Percentiles rank a stretch among this genome's conserved stretches.
Conservation (phyloP, 2,888 invertebrate species). For the Nasonia oneida region DNA sequence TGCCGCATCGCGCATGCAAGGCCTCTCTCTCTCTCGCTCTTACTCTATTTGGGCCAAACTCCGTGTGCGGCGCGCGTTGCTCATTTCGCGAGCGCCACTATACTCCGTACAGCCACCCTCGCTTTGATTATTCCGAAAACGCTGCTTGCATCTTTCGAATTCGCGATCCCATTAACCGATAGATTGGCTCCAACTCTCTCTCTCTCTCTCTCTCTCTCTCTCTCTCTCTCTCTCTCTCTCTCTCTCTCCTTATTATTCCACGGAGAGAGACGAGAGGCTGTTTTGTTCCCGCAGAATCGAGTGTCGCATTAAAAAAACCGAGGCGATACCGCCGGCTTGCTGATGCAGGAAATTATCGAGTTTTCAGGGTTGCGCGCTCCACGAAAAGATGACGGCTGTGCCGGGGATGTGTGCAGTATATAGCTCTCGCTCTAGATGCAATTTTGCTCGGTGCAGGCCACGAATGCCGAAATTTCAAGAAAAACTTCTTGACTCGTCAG, state of each 20-base stretch:
- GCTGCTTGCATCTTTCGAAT: conserved; percentile 30
- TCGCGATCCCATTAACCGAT: conserved; percentile 50
- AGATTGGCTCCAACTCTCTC: conserved; percentile 35
- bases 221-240: conserved; percentile 13
- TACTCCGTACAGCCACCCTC: no score
- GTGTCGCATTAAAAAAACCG: conserved; percentile 33
- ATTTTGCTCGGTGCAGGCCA: not conserved
- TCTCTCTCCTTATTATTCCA: conserved; percentile 36
- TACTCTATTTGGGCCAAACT: conserved; percentile 55
- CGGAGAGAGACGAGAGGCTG: conserved; percentile 30
- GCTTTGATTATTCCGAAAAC: conserved; percentile 47
- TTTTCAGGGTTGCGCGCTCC: not conserved
- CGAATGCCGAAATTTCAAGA: not conserved
- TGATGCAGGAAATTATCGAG: conserved; percentile 46
- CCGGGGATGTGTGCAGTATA: not conserved
- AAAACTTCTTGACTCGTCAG: conserved; percentile 12
- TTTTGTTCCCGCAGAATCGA: conserved; percentile 50
- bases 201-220: conserved; percentile 23
- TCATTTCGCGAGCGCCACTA: conserved; percentile 28
- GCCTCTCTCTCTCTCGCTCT: not conserved
- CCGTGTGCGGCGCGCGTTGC: conserved; percentile 26
- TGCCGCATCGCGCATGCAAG: conserved; percentile 50
- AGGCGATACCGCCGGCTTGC: not conserved
- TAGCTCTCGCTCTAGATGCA: conserved; percentile 1
- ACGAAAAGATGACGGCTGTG: not conserved